These are phyloP conservation scores for Eunapius fragilis DNA, from an alignment of 37 sponge, comb jelly and placozoan species.

Conservation along the genomic window DNA sequence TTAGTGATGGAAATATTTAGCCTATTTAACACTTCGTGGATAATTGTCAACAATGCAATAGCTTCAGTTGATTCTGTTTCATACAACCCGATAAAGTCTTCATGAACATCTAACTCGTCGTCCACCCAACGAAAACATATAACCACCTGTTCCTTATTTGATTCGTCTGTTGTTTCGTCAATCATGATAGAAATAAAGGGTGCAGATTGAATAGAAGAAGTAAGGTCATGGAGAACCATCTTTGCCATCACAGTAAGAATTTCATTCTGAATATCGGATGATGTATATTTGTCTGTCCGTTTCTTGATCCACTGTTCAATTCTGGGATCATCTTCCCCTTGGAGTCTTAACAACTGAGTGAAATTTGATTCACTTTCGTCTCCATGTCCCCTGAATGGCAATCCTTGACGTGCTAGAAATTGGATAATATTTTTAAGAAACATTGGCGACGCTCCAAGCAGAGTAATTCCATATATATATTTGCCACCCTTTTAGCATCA, in stretches of 20 bases:
- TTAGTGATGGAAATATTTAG: too few species aligned
- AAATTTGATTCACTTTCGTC: constrained; percentile 47
- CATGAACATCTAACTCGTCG: constrained; percentile 36
- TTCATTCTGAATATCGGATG: constrained; percentile 4
- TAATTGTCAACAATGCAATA: too few species aligned
- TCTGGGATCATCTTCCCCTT: constrained; percentile 41
- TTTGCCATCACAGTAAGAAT: too few species aligned
- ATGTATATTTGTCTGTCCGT: constrained; percentile 59
- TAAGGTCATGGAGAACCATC: too few species aligned
- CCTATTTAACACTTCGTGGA: too few species aligned
- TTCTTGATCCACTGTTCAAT: constrained; percentile 48
- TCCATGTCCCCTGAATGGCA: too few species aligned
- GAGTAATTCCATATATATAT: too few species aligned
- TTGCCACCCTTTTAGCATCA: too few species aligned
- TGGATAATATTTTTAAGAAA: constrained; percentile 23
- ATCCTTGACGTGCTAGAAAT: constrained; percentile 9
- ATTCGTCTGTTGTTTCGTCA: too few species aligned
- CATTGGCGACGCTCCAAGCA: constrained; percentile 9
- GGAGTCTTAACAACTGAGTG: constrained; percentile 55
- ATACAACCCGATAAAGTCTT: constrained; percentile 31
- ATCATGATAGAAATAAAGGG: constrained; percentile 5
- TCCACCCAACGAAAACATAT: constrained; percentile 53
- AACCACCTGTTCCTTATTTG: constrained; percentile 55
- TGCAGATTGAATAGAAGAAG: too few species aligned
- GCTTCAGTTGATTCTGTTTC: too few species aligned